Conservation (phyloP, 2,888 invertebrate genomes). For the Pachydiplax longipennis region DNA sequence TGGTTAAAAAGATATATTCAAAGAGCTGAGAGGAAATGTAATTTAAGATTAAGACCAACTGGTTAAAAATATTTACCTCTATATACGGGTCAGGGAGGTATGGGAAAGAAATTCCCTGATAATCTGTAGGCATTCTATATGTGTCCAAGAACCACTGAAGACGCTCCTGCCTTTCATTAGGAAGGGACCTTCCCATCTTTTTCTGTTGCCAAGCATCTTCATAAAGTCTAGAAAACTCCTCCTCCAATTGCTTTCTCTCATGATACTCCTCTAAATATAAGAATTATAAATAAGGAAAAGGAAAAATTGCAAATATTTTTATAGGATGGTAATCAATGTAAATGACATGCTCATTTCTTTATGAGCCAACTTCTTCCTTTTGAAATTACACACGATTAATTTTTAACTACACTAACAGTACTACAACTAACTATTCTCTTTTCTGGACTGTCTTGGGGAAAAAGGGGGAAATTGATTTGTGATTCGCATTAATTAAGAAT, state of each 20-base stretch:
- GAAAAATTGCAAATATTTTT: neutral
- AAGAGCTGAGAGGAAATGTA: neutral
- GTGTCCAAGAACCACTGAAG: neutral
- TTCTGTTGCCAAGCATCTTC: neutral
- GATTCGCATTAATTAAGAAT: too few species aligned
- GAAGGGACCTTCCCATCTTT: neutral
- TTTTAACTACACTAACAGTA: too few species aligned
- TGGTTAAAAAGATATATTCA: neutral
- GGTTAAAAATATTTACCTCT: neutral
- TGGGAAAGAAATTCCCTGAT: neutral
- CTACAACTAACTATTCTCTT: too few species aligned
- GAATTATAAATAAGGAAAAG: neutral
- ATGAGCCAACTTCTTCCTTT: neutral
- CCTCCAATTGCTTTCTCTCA: neutral
- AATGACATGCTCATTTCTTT: neutral
- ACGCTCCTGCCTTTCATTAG: neutral
- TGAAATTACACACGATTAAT: too few species aligned
- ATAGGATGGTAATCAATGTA: neutral
- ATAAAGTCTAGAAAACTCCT: conserved; percentile 6
- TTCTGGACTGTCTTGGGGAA: too few species aligned
- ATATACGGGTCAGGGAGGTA: neutral
- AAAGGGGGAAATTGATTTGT: too few species aligned
- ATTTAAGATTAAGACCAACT: neutral
- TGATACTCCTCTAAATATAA: neutral
- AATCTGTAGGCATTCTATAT: neutral